Evolutionary conservation across 2,797 vertebrate genomes (phyloP).

Genomic region (Busarellus nigricollis): DNA sequence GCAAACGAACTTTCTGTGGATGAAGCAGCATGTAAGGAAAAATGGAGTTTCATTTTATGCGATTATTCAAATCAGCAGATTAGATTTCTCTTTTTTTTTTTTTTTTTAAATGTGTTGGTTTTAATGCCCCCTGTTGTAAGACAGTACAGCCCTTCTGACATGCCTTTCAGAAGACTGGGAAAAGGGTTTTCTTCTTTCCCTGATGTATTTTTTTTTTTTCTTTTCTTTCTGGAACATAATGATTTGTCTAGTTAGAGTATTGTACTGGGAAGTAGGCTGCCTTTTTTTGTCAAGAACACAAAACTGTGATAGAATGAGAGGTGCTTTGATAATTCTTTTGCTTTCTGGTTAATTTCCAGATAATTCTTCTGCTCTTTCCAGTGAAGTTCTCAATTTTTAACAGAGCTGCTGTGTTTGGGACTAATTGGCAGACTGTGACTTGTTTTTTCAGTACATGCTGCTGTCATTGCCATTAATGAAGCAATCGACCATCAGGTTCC

Average conservation of each 20-base stretch:
- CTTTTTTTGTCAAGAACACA: not conserved
- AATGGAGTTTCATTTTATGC: not conserved
- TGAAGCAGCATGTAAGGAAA: slow-evolving; percentile 90
- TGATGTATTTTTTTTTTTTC: not conserved
- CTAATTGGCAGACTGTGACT: not conserved
- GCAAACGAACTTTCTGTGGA: slow-evolving; percentile 97
- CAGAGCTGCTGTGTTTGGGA: not conserved
- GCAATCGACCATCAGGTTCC: slow-evolving; percentile 89
- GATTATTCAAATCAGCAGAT: not conserved
- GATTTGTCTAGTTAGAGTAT: not conserved
- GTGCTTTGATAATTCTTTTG: not conserved
- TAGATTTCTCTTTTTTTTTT: not conserved
- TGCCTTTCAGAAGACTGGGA: not conserved
- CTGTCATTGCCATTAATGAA: slow-evolving; percentile 97
- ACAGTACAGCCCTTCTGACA: not conserved
- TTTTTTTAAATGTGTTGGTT: not conserved
- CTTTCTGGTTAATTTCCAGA: not conserved
- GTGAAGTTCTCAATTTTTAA: not conserved
- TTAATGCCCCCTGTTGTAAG: not conserved
- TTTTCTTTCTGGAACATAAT: not conserved
- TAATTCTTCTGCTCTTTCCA: not conserved
- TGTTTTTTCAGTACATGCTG: slow-evolving; percentile 88
- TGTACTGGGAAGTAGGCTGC: not conserved
- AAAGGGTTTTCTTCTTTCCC: not conserved
- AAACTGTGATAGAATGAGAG: not conserved